Evolutionary conservation across 2,113 vertebrate species (phyloP).

Genomic region (Thinocorus orbignyianus): DNA sequence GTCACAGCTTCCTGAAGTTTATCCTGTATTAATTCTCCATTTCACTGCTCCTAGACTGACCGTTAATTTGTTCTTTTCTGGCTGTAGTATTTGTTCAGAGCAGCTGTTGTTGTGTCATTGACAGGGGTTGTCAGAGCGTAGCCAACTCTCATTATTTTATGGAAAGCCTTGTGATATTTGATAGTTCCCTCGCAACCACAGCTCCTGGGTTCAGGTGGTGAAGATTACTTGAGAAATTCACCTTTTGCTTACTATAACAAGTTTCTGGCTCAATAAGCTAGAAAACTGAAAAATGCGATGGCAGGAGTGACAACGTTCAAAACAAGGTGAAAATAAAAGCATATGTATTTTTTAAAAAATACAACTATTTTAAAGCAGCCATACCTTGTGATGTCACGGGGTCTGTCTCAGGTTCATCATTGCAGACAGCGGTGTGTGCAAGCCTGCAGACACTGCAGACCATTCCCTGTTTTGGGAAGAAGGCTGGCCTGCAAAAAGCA

Average conservation of each 20-base stretch:
- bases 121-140: background rate
- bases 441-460: background rate
- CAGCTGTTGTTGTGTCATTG: background rate
- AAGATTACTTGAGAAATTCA: background rate
- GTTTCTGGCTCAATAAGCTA: background rate
- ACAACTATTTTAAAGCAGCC: background rate
- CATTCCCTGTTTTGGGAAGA: background rate
- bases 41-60: background rate
- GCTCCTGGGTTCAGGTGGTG: background rate
- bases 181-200: background rate
- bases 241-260: background rate
- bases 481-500: background rate
- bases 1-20: background rate
- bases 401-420: background rate
- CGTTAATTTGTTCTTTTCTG: background rate
- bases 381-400: background rate
- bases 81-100: background rate
- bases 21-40: background rate
- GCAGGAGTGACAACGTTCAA: background rate
- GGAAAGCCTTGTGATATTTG: background rate
- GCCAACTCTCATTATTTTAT: conserved; percentile 1
- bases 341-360: background rate
- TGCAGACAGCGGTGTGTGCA: background rate
- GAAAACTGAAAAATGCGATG: background rate
- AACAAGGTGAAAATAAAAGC: background rate